Conservation (phyloP, 2,888 invertebrate species). For the Osmoderma eremita region DNA sequence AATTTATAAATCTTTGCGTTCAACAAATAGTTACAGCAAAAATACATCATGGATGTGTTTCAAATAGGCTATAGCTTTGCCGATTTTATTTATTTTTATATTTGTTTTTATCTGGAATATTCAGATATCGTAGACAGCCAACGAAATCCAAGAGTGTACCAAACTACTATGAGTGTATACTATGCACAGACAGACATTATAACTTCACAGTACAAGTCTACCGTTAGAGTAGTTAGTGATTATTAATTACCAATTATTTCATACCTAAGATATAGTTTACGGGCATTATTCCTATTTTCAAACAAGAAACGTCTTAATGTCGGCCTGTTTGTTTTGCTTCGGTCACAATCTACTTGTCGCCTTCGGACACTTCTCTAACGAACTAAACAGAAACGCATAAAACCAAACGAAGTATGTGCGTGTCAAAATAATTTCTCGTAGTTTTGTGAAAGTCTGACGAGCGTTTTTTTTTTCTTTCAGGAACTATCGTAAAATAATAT, state of each 20-base stretch:
- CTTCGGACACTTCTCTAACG: slow-evolving; percentile 13
- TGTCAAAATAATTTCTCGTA: slow-evolving; percentile 16
- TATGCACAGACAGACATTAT: background rate
- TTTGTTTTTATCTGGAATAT: too few species aligned
- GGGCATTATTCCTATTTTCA: slow-evolving; percentile 22
- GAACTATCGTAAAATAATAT: too few species aligned
- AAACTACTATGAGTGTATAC: too few species aligned
- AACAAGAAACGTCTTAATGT: slow-evolving; percentile 14
- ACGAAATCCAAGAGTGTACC: too few species aligned
- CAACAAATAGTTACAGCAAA: too few species aligned
- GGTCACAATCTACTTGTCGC: slow-evolving; percentile 35
- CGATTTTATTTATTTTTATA: too few species aligned
- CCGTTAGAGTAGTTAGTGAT: slow-evolving; percentile 8
- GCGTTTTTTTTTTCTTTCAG: slow-evolving; percentile 7
- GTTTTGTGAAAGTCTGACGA: slow-evolving; percentile 20
- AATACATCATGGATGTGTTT: too few species aligned
- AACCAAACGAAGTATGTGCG: slow-evolving; percentile 22
- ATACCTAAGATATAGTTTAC: slow-evolving; percentile 13
- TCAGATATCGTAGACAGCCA: too few species aligned
- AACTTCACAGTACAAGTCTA: slow-evolving; percentile 10
- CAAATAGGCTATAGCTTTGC: too few species aligned
- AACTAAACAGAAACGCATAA: slow-evolving; percentile 17
- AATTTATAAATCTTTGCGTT: too few species aligned
- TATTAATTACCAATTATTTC: slow-evolving; percentile 26
- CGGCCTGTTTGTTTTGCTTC: slow-evolving; percentile 6